These are phyloP conservation scores for Glyptemys insculpta DNA, from an alignment of 2,797 vertebrate genomes.

Conservation along the genomic window DNA sequence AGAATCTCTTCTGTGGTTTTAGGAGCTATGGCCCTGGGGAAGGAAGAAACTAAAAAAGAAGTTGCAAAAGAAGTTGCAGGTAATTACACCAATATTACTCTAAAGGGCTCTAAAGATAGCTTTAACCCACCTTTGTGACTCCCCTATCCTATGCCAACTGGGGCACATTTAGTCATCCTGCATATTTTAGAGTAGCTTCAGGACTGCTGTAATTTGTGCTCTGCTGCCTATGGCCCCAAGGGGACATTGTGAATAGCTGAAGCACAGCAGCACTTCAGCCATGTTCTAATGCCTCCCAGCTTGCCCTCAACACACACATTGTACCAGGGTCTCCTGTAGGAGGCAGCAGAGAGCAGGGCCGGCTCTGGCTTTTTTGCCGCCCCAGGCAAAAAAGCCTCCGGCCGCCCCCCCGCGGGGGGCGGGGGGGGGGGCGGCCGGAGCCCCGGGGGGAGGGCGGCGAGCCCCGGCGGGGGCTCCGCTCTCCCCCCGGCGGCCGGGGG, in stretches of 20 bases:
- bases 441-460: no score
- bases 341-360: neutral
- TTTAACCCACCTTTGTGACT: rapidly evolving
- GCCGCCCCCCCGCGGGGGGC: no score
- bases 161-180: neutral
- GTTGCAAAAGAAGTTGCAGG: conserved; percentile 46
- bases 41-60: conserved; percentile 31
- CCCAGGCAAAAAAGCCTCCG: no score
- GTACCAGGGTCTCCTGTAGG: neutral
- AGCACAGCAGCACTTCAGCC: neutral
- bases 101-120: rapidly evolving
- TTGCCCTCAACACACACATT: neutral
- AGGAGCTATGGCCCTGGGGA: conserved; percentile 54
- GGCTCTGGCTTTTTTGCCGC: no score
- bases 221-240: neutral
- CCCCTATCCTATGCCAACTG: neutral
- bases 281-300: neutral
- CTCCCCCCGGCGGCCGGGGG: no score
- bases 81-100: neutral
- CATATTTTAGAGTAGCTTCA: neutral
- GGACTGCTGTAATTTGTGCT: neutral
- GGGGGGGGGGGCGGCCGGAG: no score
- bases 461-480: no score
- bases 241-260: neutral
- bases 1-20: conserved; percentile 44